Conservation (phyloP, 2,888 invertebrate species). For the Drosophila villosipedis region DNA sequence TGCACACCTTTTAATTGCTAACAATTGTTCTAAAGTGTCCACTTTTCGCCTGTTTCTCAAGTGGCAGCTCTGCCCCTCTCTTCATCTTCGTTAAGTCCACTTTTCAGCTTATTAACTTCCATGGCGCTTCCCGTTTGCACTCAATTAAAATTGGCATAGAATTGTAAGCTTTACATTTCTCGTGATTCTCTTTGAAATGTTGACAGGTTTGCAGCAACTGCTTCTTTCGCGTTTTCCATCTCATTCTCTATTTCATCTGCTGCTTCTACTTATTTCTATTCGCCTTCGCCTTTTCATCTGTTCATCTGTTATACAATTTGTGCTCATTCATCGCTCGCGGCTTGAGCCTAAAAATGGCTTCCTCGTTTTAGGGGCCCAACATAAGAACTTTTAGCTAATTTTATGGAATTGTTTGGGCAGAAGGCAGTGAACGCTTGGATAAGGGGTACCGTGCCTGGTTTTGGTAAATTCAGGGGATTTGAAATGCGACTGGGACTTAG, state of each 20-base stretch:
- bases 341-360: constrained; percentile 75
- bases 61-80: no score
- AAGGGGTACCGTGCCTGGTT: not conserved
- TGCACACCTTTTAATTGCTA: constrained; percentile 62
- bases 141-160: constrained; percentile 75
- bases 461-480: constrained; percentile 2
- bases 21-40: constrained; percentile 54
- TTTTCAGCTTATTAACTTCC: constrained; percentile 69
- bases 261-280: constrained; percentile 42
- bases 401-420: constrained; percentile 72
- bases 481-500: constrained; percentile 15
- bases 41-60: constrained; percentile 11
- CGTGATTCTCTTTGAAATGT: constrained; percentile 41
- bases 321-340: constrained; percentile 65
- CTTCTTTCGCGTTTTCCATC: constrained; percentile 3
- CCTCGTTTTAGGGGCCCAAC: constrained; percentile 30
- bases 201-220: constrained; percentile 26
- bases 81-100: constrained; percentile 38
- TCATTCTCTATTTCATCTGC: constrained; percentile 6
- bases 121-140: constrained; percentile 55
- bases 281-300: constrained; percentile 52
- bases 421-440: not conserved
- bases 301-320: constrained; percentile 68
- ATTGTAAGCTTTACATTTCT: constrained; percentile 60
- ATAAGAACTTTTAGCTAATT: constrained; percentile 74